These are phyloP conservation scores for Patella pellucida DNA, from an alignment of 2,888 invertebrate genomes.

Conservation along the genomic window DNA sequence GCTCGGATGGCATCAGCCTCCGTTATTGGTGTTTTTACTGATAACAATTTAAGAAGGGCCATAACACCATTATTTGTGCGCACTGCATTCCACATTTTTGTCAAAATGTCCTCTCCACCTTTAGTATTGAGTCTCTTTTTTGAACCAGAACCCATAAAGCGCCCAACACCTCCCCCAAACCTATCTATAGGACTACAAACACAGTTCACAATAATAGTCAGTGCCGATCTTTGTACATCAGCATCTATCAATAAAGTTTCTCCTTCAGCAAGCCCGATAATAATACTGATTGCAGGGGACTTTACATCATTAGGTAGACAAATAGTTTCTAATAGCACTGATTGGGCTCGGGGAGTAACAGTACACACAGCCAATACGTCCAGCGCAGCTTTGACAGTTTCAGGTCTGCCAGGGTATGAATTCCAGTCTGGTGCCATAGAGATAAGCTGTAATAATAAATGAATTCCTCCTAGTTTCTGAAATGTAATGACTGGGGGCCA, in stretches of 20 bases:
- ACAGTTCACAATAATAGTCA: constrained; percentile 92
- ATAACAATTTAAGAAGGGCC: constrained; percentile 90
- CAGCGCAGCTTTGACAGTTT: constrained; percentile 83
- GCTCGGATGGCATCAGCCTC: constrained; percentile 96
- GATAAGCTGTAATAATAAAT: constrained; percentile 85
- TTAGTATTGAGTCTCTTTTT: constrained; percentile 62
- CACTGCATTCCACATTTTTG: constrained; percentile 94
- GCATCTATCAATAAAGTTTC: constrained; percentile 90
- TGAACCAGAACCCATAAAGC: constrained; percentile 59
- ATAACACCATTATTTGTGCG: constrained; percentile 96
- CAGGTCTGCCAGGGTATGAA: constrained; percentile 83
- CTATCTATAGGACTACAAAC: constrained; percentile 91
- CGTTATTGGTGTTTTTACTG: constrained; percentile 92
- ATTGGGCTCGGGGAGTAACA: constrained; percentile 84
- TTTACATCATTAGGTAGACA: constrained; percentile 76
- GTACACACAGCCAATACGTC: constrained; percentile 93
- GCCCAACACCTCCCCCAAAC: constrained; percentile 65
- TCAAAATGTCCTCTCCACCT: constrained; percentile 83
- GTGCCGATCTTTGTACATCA: constrained; percentile 91
- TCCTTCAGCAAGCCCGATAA: constrained; percentile 89
- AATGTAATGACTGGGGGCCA: constrained; percentile 94
- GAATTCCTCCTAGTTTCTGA: constrained; percentile 83
- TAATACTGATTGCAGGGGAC: constrained; percentile 76
- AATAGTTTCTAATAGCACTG: constrained; percentile 71
- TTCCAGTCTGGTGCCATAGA: constrained; percentile 93